Conservation (phyloP, 2,888 invertebrate species). For the Diadegma fenestrale region DNA sequence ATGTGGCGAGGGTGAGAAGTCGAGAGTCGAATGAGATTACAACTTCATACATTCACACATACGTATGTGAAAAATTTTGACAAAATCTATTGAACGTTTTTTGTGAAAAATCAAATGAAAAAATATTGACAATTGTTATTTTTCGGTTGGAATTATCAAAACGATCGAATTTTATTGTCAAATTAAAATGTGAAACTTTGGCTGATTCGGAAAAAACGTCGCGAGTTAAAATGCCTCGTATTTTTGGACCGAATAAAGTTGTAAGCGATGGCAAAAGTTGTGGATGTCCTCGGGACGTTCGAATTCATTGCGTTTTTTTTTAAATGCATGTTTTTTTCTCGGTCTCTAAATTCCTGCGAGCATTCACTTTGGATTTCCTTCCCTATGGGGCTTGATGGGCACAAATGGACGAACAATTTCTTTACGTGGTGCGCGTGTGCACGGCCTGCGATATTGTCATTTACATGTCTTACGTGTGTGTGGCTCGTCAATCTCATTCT, state of each 20-base stretch:
- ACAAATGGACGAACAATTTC: conserved; percentile 49
- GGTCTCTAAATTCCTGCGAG: not conserved
- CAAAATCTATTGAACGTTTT: not conserved
- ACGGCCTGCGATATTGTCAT: conserved; percentile 59
- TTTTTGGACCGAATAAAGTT: too few species aligned
- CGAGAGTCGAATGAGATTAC: conserved; percentile 20
- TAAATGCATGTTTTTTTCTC: conserved; percentile 13
- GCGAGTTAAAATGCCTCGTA: too few species aligned
- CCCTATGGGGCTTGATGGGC: conserved; percentile 33
- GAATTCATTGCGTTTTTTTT: not conserved
- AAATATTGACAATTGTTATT: not conserved
- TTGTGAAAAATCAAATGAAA: not conserved
- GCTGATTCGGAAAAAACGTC: too few species aligned
- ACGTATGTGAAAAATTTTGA: not conserved
- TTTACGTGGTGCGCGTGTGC: conserved; percentile 54
- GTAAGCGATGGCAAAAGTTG: not conserved
- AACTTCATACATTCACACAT: conserved; percentile 9
- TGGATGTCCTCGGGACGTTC: conserved; percentile 6
- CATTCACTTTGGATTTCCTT: conserved; percentile 3
- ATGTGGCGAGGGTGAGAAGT: conserved; percentile 7
- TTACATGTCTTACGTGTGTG: conserved; percentile 46
- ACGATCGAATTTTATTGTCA: too few species aligned
- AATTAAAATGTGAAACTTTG: too few species aligned
- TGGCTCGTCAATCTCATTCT: not conserved
- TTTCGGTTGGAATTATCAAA: too few species aligned